Base-by-base conservation (phyloP, 2,113 vertebrate genomes). In the Cyprinodon tularosa region DNA sequence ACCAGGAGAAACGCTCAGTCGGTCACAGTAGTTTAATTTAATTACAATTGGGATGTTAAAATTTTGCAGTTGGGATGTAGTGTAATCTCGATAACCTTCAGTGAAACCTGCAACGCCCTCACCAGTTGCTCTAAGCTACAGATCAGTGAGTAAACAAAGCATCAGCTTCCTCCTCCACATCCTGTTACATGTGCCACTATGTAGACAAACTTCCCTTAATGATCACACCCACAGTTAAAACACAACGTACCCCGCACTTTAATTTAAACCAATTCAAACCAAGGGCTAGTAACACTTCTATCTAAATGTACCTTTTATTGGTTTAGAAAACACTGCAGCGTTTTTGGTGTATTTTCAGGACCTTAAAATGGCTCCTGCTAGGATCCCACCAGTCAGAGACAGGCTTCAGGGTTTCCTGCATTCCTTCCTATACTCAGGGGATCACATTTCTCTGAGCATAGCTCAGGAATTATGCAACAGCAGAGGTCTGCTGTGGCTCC, bases 121-220 rank as follows among this genome's bases (percentile, higher is more conserved):
- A 37, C 13, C 67, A 76, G 74, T 59, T 79, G 48, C 40, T 62
- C 0, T 0, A 42, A 1, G 48, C 4, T 11, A 44, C 39, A 65
- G 9, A 67, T 36, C 7, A 15, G 42, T n/a, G 57, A 77, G 29
- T 10, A 72, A 5, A 48, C 4, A 36, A 63, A 17, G 44, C 50
- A 63, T 20, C 39, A 63, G 81, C 81, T 82, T 90, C 84, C 84
- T 81, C 79, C 12, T 78, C 4, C 12, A 82, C 74, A 76, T 86
- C 82, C 78, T 74, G 77, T 72, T 82, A 65, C 22, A 63, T 44
- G 29, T 48, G 44, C 7, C 14, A 37, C 22, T 36, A 1, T 38
- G 17, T 62, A 48, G 1, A 72, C 45, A 63, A 59, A 75, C 29
- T 42, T 47, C 11, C 38, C 36, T 11, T 17, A 0, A 0, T 15